phyloP scores from a whole-genome alignment of 1,140 invertebrate genomes.

The Neotoxoptera formosana region DNA sequence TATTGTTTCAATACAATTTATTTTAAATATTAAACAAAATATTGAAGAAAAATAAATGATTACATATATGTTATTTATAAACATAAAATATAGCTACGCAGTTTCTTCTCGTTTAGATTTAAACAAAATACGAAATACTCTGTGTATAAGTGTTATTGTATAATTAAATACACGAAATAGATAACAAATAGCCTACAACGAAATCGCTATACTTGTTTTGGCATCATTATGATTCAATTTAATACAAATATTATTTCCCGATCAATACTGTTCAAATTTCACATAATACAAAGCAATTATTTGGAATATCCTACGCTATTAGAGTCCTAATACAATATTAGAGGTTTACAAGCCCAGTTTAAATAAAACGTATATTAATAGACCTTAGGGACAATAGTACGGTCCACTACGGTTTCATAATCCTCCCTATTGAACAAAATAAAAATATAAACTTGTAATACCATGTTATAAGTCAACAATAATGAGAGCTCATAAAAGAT shows the following conservation, averaged over 20 bases:
- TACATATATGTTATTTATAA: background rate
- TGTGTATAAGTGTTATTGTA: background rate
- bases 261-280: background rate
- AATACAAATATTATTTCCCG: constrained; percentile 22
- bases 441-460: background rate
- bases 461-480: background rate
- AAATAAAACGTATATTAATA: constrained; percentile 27
- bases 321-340: background rate
- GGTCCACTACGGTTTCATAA: background rate
- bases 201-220: background rate
- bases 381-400: background rate
- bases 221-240: background rate
- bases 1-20: background rate
- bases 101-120: background rate
- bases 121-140: background rate
- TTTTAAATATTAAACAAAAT: background rate
- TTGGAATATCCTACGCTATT: background rate
- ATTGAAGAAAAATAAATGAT: background rate
- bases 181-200: background rate
- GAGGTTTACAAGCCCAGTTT: background rate
- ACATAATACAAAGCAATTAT: constrained; percentile 29
- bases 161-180: background rate
- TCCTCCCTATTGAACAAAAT: background rate
- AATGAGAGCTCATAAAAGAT: background rate
- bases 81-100: background rate